Base-by-base conservation (phyloP, 2,888 invertebrate genomes). In the Phanerotoma sp. region DNA sequence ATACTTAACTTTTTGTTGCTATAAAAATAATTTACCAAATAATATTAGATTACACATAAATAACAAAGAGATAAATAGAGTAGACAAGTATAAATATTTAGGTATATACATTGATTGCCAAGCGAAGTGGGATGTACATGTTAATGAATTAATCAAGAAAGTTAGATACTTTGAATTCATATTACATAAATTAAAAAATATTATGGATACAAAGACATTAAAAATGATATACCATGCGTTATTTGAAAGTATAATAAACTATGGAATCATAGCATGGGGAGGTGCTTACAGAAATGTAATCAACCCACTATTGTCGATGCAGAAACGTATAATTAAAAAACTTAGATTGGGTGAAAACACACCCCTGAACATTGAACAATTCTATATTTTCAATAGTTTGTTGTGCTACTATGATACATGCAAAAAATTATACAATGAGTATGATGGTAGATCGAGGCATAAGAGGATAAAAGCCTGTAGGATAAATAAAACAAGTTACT, bases 101-200 rank as follows among this genome's bases (percentile, higher is more conserved):
- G 33, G 33, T 13, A 33, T 33, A 33, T 15, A 37, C 16, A 37
- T 52, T 7, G 52, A 52, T 45, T 38, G 38, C 18, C 45, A 38
- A n/a, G 13, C 38, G 7, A 20, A 18, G 30, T 52, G 52, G 45
- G 25, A 52, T 16, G 11, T 18, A 15, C 42, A 51, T 35, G 22
- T 32, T n/a, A 13, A 41, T 6, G 32, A 30, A 13, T 16, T 51
- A 40, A 13, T 33, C n/a, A 20, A 42, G 10, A 51, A 33, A 41
- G 21, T 41, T 22, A 32, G 41, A 30, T 51, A 40, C 20, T 42
- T 51, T 20, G 18, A 21, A 13, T 51, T 41, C 7, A 7, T 51
- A 28, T 30, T 42, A 9, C 32, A 51, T 30, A 51, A 44, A 35
- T 16, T 37, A 37, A 2, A n/a, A 9, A 13, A 37, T 15, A 37